A percentile compares a stretch with the other conserved stretches of the same genome.
phyloP scores from a whole-genome alignment of 2,113 vertebrate genomes.

The Dasypus novemcinctus region DNA sequence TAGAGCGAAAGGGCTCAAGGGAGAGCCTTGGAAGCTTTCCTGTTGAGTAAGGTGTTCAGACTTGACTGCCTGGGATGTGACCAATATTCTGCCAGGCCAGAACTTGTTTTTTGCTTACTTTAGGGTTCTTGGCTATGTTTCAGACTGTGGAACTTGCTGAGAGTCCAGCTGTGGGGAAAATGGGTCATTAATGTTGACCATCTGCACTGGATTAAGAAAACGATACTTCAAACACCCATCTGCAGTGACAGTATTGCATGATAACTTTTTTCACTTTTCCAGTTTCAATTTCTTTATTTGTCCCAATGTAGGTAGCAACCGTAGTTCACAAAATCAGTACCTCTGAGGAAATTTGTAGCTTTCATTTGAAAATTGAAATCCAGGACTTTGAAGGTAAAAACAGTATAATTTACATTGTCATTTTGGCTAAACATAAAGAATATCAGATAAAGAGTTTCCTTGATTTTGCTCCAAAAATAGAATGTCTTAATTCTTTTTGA shows the following conservation, averaged over 20 bases:
- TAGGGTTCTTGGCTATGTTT: neutral
- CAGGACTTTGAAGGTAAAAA: slow-evolving; percentile 80
- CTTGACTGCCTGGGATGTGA: neutral
- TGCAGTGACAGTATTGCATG: neutral
- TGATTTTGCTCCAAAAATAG: neutral
- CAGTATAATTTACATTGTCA: neutral
- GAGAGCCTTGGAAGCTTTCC: neutral
- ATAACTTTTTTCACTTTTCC: neutral
- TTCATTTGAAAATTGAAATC: slow-evolving; percentile 85
- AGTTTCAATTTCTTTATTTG: slow-evolving; percentile 52
- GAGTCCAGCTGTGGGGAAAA: neutral
- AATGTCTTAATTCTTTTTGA: neutral
- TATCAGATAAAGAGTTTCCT: neutral
- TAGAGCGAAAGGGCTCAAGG: neutral
- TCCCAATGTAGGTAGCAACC: slow-evolving; percentile 86
- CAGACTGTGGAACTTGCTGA: neutral
- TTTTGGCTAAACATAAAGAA: neutral
- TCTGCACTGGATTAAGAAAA: neutral
- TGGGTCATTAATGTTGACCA: neutral
- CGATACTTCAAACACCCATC: too few species aligned
- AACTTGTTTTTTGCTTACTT: neutral
- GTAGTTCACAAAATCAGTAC: slow-evolving; percentile 87
- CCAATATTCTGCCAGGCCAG: neutral
- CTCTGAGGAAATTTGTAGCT: slow-evolving; percentile 85
- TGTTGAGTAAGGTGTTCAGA: neutral